Evolutionary conservation across 2,113 vertebrate genomes (phyloP).

Genomic region (Nesoenas mayeri): DNA sequence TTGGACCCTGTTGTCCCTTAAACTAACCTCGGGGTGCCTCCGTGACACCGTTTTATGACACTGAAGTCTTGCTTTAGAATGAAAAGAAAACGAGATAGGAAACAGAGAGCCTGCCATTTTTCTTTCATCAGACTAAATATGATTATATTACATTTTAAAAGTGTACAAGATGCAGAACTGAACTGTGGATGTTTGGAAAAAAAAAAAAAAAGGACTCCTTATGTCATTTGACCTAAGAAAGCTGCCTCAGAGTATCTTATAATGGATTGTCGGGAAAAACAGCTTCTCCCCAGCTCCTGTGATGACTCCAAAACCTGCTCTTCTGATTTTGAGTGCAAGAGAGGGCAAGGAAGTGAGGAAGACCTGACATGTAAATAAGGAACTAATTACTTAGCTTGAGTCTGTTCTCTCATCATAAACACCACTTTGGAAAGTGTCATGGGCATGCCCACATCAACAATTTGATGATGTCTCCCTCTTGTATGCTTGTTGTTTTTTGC

Average conservation of each 20-base stretch:
- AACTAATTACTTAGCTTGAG: neutral
- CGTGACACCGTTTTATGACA: neutral
- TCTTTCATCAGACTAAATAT: neutral
- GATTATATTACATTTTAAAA: neutral
- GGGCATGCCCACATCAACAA: neutral
- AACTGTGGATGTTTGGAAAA: neutral
- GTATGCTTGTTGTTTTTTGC: neutral
- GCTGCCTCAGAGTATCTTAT: neutral
- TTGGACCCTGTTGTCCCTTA: too few relatives aligned
- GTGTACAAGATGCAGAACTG: neutral
- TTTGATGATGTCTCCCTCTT: neutral
- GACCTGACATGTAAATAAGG: neutral
- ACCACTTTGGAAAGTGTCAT: neutral
- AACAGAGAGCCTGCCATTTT: neutral
- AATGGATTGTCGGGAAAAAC: neutral
- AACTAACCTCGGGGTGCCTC: too few relatives aligned
- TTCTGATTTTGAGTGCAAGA: neutral
- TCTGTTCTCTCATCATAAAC: neutral
- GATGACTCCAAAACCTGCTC: neutral
- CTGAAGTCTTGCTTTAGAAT: neutral
- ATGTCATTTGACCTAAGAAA: constrained; percentile 1
- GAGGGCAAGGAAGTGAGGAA: neutral
- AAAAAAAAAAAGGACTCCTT: neutral
- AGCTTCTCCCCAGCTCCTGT: neutral
- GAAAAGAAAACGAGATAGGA: neutral